A percentile compares a stretch with the other conserved stretches of the same genome.
Evolutionary conservation across 2,797 vertebrate species (phyloP).

Genomic region (Selene dorsalis): DNA sequence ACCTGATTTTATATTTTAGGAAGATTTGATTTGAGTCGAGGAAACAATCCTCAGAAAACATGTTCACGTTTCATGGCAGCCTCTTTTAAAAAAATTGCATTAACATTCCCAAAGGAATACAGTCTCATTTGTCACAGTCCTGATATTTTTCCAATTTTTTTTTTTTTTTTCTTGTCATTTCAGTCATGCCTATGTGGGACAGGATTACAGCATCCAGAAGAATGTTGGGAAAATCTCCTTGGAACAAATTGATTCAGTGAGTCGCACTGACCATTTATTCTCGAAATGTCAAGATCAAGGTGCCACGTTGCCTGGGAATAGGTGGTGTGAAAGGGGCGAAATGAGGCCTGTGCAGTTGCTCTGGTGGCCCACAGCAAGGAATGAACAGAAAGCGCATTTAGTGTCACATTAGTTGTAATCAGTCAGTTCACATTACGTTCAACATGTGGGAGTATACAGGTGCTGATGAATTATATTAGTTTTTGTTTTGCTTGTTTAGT

Average conservation of each 20-base stretch:
- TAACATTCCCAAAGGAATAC: background rate
- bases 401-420: background rate
- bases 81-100: background rate
- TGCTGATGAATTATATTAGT: background rate
- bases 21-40: background rate
- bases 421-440: background rate
- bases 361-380: background rate
- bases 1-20: background rate
- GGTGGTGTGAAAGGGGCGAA: background rate
- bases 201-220: conserved; percentile 94
- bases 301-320: background rate
- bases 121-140: background rate
- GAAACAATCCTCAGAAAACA: background rate
- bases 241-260: conserved; percentile 95
- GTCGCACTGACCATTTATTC: conserved; percentile 63
- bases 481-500: background rate
- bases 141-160: background rate
- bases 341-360: background rate
- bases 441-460: background rate
- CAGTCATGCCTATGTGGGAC: conserved; percentile 95
- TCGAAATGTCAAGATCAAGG: conserved; percentile 33
- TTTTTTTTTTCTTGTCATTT: conserved; percentile 45
- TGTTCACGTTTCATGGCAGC: conserved; percentile 16
- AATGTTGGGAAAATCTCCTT: conserved; percentile 93
- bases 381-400: background rate